Evolutionary conservation across 2,797 vertebrate genomes (phyloP), one percentile per base, ranked within the genome.

Genomic region (Artibeus jamaicensis): DNA sequence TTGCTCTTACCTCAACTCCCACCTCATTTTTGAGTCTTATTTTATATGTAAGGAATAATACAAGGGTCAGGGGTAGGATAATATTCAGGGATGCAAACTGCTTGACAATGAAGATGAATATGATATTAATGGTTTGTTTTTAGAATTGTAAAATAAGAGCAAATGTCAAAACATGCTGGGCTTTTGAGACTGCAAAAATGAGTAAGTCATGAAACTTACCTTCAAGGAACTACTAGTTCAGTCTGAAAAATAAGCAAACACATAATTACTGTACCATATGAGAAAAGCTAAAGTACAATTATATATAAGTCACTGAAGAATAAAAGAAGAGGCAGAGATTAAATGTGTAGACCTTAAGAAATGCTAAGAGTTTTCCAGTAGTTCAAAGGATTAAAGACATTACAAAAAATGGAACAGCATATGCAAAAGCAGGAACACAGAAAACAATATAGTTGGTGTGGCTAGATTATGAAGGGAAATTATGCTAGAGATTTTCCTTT

Each of bases 101-200:
- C 57, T 55, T 53, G 84, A 21, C 73, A 85, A 89, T 65, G 65
- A 73, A 95, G 85, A 90, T 50, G 2, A 79, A 37, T 79, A 34
- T 79, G 76, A 81, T 39, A 74, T 68, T 62, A 68, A 55, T 57
- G 29, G 22, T 71, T 92, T 94, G 44, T 26, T 53, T 77, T 87
- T 22, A 87, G 88, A 82, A 92, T 71, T 42, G 74, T 87, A 78
- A 94, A 82, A 46, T 83, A 74, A 57, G 11, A 48, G n/a, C n/a
- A 46, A 62, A 48, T 93, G 59, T 92, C 93, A 90, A 86, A 85
- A 62, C 87, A 92, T 79, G 22, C 76, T 57, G 59, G 79, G 65
- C n/a, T 50, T 67, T 87, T 55, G 50, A 53, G 29, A 81, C 77
- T 48, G 48, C 44, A 86, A 86, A 78, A n/a, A 37, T 79, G 57